Conservation (phyloP, 2,888 invertebrate species). For the Apodemia mormo region DNA sequence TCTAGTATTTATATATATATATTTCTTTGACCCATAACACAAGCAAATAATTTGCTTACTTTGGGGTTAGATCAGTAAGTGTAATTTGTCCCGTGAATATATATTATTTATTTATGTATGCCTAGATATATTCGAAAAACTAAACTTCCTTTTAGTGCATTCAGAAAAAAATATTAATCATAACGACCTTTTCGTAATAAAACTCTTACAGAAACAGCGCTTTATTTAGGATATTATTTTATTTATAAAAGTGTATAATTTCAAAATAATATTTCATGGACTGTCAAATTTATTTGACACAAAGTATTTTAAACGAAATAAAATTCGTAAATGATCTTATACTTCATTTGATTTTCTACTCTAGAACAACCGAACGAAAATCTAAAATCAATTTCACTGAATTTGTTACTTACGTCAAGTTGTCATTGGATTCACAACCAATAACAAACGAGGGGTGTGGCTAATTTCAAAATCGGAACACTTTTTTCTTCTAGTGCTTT, state of each 20-base stretch:
- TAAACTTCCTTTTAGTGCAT: too few species aligned
- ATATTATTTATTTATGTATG: too few species aligned
- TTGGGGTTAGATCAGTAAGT: too few species aligned
- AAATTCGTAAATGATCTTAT: neutral
- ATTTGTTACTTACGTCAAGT: constrained; percentile 41
- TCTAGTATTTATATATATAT: too few species aligned
- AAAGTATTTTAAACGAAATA: neutral
- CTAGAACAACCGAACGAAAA: neutral
- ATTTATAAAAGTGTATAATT: neutral
- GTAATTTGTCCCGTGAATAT: too few species aligned
- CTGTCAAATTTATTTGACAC: neutral
- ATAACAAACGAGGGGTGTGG: constrained; percentile 72
- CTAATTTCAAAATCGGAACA: constrained; percentile 73
- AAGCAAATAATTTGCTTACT: too few species aligned
- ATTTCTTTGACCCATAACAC: too few species aligned
- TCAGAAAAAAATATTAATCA: too few species aligned
- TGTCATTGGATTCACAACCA: constrained; percentile 50
- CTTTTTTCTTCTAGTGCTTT: constrained; percentile 58
- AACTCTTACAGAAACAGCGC: too few species aligned
- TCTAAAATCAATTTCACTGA: constrained; percentile 20
- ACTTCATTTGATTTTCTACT: constrained; percentile 24
- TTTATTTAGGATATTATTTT: too few species aligned
- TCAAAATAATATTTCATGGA: neutral
- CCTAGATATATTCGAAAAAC: too few species aligned
- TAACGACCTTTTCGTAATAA: too few species aligned